Evolutionary conservation across 2,888 invertebrate genomes (phyloP), one percentile per base, ranked within the genome.

Genomic region (Horisme vitalbata): DNA sequence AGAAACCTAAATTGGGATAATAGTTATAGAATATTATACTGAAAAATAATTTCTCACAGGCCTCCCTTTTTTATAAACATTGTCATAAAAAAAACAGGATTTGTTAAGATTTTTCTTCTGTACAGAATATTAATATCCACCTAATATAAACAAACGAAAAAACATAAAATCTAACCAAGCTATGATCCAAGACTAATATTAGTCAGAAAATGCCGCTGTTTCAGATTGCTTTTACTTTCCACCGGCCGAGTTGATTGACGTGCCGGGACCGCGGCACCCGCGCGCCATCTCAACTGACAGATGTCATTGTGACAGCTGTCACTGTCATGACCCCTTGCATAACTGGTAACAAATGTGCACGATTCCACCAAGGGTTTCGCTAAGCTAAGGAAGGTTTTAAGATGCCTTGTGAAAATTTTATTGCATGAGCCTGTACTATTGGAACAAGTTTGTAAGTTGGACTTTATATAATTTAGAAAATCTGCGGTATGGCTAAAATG

Each of bases 301-400:
- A 70, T 77, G 78, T 71, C 76, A 68, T 43, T 65, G 69, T 68
- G 71, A 64, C 63, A 59, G 66, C 72, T 76, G 78, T 71, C 76
- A 68, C 45, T 65, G 69, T 65, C 74, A 75, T 67, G 71, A 63
- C 73, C 64, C 61, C 60, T 55, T 54, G 54, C 57, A 58, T 53
- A 53, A 62, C 61, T 56, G 50, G 57, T 55, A 60, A 57, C 55
- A 65, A 68, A 70, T 68, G 69, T 68, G 64, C 62, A 48, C 38
- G 32, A 24, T 34, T 46, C 36, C 38, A 31, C 38, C 33, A 56
- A 43, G 52, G 54, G 52, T 45, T 52, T 43, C 23, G 39, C 15
- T 36, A 45, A 35, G 41, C 39, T 36, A 49, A 34, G 45, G 27
- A 41, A 51, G 48, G 26, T 24, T 30, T 15, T 8, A 33, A 41